These are phyloP conservation scores for Lepidurus apus DNA, from an alignment of 1,140 invertebrate genomes.

Conservation along the genomic window DNA sequence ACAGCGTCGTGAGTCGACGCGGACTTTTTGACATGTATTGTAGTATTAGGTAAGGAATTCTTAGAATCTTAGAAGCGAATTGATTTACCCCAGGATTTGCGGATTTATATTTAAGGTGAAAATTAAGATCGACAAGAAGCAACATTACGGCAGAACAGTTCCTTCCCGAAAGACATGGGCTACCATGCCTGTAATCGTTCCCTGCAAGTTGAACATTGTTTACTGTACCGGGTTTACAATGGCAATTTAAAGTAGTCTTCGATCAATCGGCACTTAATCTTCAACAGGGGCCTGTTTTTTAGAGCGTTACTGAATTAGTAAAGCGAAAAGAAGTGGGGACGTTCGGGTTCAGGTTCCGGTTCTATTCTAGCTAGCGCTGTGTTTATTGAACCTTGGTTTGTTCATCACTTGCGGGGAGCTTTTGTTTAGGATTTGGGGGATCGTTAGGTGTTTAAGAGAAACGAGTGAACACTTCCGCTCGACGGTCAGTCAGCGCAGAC, in stretches of 20 bases:
- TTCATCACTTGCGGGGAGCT: background rate
- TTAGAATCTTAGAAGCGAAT: too few relatives aligned
- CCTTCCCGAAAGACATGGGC: background rate
- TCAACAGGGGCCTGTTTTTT: background rate
- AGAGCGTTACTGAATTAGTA: background rate
- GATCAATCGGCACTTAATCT: background rate
- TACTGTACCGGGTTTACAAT: background rate
- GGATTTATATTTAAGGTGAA: background rate
- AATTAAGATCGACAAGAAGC: background rate
- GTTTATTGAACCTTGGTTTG: slow-evolving; percentile 5
- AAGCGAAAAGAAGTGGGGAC: background rate
- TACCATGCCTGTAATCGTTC: background rate
- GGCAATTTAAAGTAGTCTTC: background rate
- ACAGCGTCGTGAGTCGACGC: too few relatives aligned
- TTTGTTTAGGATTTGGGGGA: background rate
- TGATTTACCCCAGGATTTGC: too few relatives aligned
- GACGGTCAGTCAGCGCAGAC: background rate
- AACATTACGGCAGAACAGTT: background rate
- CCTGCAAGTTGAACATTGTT: background rate
- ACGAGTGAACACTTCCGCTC: slow-evolving; percentile 2
- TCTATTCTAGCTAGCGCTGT: background rate
- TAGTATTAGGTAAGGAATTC: too few relatives aligned
- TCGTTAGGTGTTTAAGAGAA: slow-evolving; percentile 11
- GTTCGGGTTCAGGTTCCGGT: background rate
- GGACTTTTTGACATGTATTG: too few relatives aligned